phyloP scores from a whole-genome alignment of 2,797 vertebrate genomes.

The Epinephelus awoara region DNA sequence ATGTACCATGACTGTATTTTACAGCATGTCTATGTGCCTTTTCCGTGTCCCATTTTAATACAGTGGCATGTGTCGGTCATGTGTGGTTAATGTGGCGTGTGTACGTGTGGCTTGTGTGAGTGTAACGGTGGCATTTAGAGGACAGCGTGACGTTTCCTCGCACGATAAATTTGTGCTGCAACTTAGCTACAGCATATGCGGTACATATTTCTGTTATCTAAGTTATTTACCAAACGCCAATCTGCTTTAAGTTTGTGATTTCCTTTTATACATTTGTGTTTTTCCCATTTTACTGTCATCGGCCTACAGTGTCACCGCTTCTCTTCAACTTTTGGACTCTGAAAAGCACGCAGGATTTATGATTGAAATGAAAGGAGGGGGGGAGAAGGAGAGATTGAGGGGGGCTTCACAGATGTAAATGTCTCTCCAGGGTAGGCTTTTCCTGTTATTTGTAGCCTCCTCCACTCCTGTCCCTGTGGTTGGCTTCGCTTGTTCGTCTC shows the following conservation, averaged over 20 bases:
- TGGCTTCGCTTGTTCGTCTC: constrained; percentile 78
- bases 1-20: constrained; percentile 47
- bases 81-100: constrained; percentile 47
- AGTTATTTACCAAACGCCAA: constrained; percentile 12
- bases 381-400: constrained; percentile 40
- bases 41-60: constrained; percentile 32
- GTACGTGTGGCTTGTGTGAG: constrained; percentile 31
- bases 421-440: constrained; percentile 86
- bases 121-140: constrained; percentile 38
- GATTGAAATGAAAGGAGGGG: constrained; percentile 55
- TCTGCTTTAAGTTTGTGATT: constrained; percentile 15
- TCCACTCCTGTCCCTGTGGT: constrained; percentile 81
- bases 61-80: constrained; percentile 50
- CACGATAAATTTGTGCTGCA: constrained; percentile 40
- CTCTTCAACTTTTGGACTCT: constrained; percentile 45
- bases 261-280: constrained; percentile 1
- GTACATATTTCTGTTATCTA: constrained; percentile 17
- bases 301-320: constrained; percentile 23
- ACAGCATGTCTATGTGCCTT: constrained; percentile 9
- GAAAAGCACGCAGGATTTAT: constrained; percentile 46
- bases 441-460: constrained; percentile 79
- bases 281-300: constrained; percentile 38
- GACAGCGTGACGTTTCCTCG: constrained; percentile 40
- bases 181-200: constrained; percentile 21
- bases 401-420: constrained; percentile 77